phyloP scores from a whole-genome alignment of 1,140 invertebrate species.

The Amyelois transitella region DNA sequence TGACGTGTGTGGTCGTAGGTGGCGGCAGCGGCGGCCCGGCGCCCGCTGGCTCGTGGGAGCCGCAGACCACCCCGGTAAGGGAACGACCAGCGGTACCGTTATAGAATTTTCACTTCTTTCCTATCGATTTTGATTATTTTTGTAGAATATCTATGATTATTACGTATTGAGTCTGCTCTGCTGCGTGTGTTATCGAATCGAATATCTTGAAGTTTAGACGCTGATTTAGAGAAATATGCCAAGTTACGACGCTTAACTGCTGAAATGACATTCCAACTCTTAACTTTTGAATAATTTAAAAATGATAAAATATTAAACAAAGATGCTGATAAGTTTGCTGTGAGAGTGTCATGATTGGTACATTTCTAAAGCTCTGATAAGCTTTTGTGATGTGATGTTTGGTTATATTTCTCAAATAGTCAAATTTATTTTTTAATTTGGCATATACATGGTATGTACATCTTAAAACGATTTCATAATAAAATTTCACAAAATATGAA shows the following conservation, averaged over 20 bases:
- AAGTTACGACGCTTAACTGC: constrained; percentile 15
- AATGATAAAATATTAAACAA: too few relatives aligned
- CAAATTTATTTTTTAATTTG: constrained; percentile 35
- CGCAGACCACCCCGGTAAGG: constrained; percentile 70
- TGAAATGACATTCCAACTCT: neutral
- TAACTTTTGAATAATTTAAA: neutral
- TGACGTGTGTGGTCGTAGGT: constrained; percentile 67
- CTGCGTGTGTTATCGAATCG: constrained; percentile 68
- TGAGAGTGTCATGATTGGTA: constrained; percentile 37
- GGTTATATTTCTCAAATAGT: constrained; percentile 52
- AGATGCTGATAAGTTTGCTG: neutral
- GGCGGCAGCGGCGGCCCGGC: constrained; percentile 40
- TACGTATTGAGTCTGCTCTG: constrained; percentile 66
- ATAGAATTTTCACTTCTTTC: constrained; percentile 53
- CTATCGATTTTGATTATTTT: constrained; percentile 66
- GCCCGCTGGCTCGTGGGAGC: constrained; percentile 62
- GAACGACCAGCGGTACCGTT: constrained; percentile 48
- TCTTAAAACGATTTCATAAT: constrained; percentile 32
- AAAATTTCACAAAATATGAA: constrained; percentile 5
- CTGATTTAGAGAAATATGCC: constrained; percentile 62
- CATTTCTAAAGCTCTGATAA: constrained; percentile 55
- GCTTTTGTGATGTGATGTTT: constrained; percentile 72
- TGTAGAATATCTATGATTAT: constrained; percentile 58
- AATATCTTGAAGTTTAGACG: constrained; percentile 60
- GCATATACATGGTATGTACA: too few relatives aligned